Evolutionary conservation across 2,888 invertebrate species (phyloP), one percentile per base, ranked within the genome.

Genomic region (Caradrina clavipalpis): DNA sequence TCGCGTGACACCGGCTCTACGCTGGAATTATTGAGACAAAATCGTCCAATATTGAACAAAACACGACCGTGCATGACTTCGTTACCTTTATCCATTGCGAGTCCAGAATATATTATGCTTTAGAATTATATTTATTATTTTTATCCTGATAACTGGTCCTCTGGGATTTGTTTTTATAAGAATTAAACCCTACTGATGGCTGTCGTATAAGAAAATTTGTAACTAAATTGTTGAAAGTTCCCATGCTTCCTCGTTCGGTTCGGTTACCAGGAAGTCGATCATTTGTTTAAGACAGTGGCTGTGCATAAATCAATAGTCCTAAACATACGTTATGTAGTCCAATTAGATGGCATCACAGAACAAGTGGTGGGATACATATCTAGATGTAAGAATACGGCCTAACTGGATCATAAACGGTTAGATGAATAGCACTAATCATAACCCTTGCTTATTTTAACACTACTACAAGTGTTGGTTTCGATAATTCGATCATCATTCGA

Each of bases 11-110:
- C 89, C 81, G 80, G 87, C 86, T 83, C 88, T 88, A 81, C 81
- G 87, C 87, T 84, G 86, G 90, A 92, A 92, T 94, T 94, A 93
- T 94, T 92, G 90, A 92, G 90, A 93, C 94, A 93, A 92, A 92
- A 92, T 92, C 91, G 88, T 89, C 90, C 92, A 91, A 92, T 92
- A 92, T 91, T 93, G 90, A 90, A 90, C 89, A 89, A 89, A 87
- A 91, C 89, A 88, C 85, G 88, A 85, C 83, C 86, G 85, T 76
- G 89, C 89, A 91, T 91, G 90, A 89, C 91, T 93, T 92, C 91
- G 90, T 92, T 94, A 92, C 90, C 82, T 86, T 90, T 91, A 91
- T 92, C 88, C 85, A 74, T 68, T 72, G 55, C 58, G 53, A 68
- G 62, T 50, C 60, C 51, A 65, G 70, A 78, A 85, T 81, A 76